Conservation (phyloP, 2,113 vertebrate species). For the Esox niger region DNA sequence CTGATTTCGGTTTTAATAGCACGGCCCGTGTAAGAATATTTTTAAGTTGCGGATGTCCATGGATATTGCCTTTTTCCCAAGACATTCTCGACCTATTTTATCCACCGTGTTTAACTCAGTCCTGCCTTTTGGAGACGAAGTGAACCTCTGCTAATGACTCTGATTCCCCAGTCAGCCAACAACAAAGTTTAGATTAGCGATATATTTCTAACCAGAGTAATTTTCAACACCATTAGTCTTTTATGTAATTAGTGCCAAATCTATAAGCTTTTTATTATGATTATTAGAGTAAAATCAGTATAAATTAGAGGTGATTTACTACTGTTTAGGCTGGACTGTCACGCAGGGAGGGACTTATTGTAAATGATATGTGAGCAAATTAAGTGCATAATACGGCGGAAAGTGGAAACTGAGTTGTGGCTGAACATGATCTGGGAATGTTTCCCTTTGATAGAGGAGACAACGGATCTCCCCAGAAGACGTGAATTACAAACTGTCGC, state of each 20-base stretch:
- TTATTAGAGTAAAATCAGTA: conserved; percentile 93
- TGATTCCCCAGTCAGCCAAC: conserved; percentile 88
- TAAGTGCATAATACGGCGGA: conserved; percentile 83
- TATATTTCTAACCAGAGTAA: conserved; percentile 89
- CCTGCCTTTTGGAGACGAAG: conserved; percentile 80
- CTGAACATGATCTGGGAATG: conserved; percentile 79
- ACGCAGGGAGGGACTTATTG: conserved; percentile 83
- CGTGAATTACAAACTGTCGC: conserved; percentile 76
- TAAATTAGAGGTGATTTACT: conserved; percentile 94
- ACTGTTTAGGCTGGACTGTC: conserved; percentile 90
- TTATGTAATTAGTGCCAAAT: conserved; percentile 93
- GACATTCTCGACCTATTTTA: conserved; percentile 46
- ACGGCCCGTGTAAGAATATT: neutral
- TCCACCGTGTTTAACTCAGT: conserved; percentile 72
- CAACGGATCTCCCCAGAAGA: conserved; percentile 63
- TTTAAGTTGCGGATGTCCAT: neutral
- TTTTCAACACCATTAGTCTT: conserved; percentile 95
- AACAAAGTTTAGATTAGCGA: conserved; percentile 95
- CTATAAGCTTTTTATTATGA: conserved; percentile 91
- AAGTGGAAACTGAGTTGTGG: conserved; percentile 82
- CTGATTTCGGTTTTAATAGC: neutral
- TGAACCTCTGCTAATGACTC: conserved; percentile 87
- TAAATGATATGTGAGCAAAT: conserved; percentile 93
- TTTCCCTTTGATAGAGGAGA: conserved; percentile 66
- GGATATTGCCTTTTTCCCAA: conserved; percentile 13